Evolutionary conservation across 2,888 invertebrate genomes (phyloP).

Genomic region (Drosophila stalkeri): DNA sequence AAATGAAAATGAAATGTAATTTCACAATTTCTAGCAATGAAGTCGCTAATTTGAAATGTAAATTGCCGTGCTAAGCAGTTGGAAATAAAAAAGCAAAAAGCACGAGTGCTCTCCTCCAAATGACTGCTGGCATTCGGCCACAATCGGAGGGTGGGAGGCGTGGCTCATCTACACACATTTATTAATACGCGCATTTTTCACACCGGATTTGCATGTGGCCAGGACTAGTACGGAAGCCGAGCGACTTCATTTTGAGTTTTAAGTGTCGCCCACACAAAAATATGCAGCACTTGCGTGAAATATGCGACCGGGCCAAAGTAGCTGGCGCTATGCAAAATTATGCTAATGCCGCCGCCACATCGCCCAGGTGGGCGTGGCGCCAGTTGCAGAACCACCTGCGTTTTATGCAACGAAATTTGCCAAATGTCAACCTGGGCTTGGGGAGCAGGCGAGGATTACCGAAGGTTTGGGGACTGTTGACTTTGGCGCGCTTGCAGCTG

Average conservation of each 20-base stretch:
- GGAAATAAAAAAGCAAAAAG: slow-evolving; percentile 46
- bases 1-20: slow-evolving; percentile 75
- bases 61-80: slow-evolving; percentile 69
- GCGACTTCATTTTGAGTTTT: slow-evolving; percentile 79
- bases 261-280: slow-evolving; percentile 63
- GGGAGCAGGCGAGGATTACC: background rate
- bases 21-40: slow-evolving; percentile 75
- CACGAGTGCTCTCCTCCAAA: slow-evolving; percentile 14
- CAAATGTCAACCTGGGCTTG: slow-evolving; percentile 63
- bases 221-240: slow-evolving; percentile 24
- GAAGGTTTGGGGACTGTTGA: slow-evolving; percentile 36
- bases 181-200: slow-evolving; percentile 75
- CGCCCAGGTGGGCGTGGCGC: slow-evolving; percentile 27
- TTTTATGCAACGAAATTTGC: slow-evolving; percentile 70
- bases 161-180: slow-evolving; percentile 52
- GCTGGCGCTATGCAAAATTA: slow-evolving; percentile 73
- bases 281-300: slow-evolving; percentile 76
- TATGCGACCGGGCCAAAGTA: slow-evolving; percentile 59
- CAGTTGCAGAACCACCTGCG: slow-evolving; percentile 43
- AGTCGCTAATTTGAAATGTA: slow-evolving; percentile 81
- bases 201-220: slow-evolving; percentile 59
- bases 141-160: background rate
- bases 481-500: slow-evolving; percentile 54
- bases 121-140: slow-evolving; percentile 7
- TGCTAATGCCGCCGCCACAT: slow-evolving; percentile 69